Evolutionary conservation across 2,797 vertebrate species (phyloP).

Genomic region (Etheostoma perlongum): DNA sequence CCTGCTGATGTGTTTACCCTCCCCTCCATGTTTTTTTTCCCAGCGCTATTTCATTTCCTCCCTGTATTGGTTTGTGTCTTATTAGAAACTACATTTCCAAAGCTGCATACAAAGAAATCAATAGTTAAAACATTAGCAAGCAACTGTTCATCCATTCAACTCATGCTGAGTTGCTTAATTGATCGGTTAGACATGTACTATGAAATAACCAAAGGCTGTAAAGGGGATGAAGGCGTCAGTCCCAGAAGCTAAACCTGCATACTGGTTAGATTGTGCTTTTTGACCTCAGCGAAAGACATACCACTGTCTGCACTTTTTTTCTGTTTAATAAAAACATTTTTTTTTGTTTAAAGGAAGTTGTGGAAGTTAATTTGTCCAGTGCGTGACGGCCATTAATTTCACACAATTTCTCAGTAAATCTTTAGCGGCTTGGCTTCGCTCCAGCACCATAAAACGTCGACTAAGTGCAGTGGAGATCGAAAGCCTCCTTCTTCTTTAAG

Average conservation of each 20-base stretch:
- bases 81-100: slow-evolving; percentile 45
- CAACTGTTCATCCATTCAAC: slow-evolving; percentile 50
- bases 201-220: slow-evolving; percentile 52
- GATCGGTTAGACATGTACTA: slow-evolving; percentile 49
- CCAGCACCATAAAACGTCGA: slow-evolving; percentile 48
- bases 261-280: neutral
- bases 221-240: slow-evolving; percentile 32
- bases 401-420: slow-evolving; percentile 48
- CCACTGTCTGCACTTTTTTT: neutral
- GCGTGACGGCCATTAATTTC: slow-evolving; percentile 33
- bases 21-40: neutral
- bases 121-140: slow-evolving; percentile 68
- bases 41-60: slow-evolving; percentile 43
- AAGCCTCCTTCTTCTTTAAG: slow-evolving; percentile 58
- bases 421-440: slow-evolving; percentile 31
- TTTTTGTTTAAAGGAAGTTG: neutral
- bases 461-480: slow-evolving; percentile 51
- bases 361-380: slow-evolving; percentile 32
- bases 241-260: neutral
- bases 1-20: slow-evolving; percentile 17
- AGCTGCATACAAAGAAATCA: slow-evolving; percentile 54
- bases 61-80: slow-evolving; percentile 44
- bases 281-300: slow-evolving; percentile 12
- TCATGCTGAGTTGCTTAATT: slow-evolving; percentile 52
- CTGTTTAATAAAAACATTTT: neutral